These are phyloP conservation scores for Pheosia tremula DNA, from an alignment of 2,888 invertebrate genomes.

Conservation along the genomic window DNA sequence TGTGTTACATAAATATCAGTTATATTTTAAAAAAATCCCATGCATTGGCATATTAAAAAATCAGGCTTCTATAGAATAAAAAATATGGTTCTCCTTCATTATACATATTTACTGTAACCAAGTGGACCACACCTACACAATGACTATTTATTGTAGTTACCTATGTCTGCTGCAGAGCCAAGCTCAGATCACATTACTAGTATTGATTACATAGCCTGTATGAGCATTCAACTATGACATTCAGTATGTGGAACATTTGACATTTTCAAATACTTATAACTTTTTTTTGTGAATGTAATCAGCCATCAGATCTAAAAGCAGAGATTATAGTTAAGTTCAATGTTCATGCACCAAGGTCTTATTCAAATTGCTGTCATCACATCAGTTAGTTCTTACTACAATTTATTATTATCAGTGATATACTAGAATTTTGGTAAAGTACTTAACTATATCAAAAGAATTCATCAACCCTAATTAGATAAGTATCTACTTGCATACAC, in stretches of 20 bases:
- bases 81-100: background rate
- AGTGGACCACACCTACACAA: conserved; percentile 31
- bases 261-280: background rate
- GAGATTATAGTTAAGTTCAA: too few relatives aligned
- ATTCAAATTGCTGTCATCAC: too few relatives aligned
- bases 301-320: too few relatives aligned
- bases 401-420: too few relatives aligned
- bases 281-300: too few relatives aligned
- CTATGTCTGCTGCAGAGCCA: conserved; percentile 19
- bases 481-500: background rate
- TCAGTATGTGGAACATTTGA: conserved; percentile 19
- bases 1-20: background rate
- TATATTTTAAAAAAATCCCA: too few relatives aligned
- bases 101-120: background rate
- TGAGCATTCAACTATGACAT: conserved; percentile 39
- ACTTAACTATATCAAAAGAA: too few relatives aligned
- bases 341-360: too few relatives aligned
- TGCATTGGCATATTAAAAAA: too few relatives aligned
- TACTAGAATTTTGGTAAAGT: too few relatives aligned
- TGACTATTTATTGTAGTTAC: conserved; percentile 22
- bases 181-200: conserved; percentile 29
- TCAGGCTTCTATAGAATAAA: background rate
- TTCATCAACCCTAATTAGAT: too few relatives aligned
- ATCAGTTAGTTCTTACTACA: too few relatives aligned
- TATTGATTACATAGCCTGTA: conserved; percentile 39